Conservation (phyloP, 2,888 invertebrate genomes). For the Ophraella communa region DNA sequence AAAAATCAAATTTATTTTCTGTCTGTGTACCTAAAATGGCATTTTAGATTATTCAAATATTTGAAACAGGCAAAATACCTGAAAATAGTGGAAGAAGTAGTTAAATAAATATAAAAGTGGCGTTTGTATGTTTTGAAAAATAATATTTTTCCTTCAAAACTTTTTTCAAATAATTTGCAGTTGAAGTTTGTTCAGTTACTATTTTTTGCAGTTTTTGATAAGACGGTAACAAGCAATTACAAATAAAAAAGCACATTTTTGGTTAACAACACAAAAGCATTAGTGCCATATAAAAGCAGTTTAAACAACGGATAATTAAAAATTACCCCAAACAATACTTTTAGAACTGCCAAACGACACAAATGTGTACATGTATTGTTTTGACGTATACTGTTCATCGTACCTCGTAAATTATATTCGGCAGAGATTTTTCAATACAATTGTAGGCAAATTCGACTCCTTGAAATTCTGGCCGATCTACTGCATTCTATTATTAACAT, state of each 20-base stretch:
- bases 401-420: slow-evolving; percentile 71
- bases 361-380: slow-evolving; percentile 20
- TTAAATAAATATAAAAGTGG: no score
- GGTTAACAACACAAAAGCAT: background rate
- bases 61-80: no score
- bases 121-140: no score
- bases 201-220: no score
- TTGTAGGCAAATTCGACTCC: slow-evolving; percentile 69
- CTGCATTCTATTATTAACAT: slow-evolving; percentile 33
- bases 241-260: background rate
- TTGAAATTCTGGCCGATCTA: slow-evolving; percentile 47
- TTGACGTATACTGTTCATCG: slow-evolving; percentile 25
- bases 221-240: background rate
- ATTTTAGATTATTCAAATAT: no score
- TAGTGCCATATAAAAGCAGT: background rate
- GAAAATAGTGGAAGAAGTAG: no score
- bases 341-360: slow-evolving; percentile 17
- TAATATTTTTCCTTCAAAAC: no score
- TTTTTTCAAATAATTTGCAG: no score
- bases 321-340: slow-evolving; percentile 6
- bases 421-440: slow-evolving; percentile 74
- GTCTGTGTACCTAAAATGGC: no score
- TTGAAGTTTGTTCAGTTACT: no score
- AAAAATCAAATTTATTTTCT: no score
- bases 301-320: no score